Evolutionary conservation across 2,888 invertebrate genomes (phyloP).

Genomic region (Physocephala rufipes): DNA sequence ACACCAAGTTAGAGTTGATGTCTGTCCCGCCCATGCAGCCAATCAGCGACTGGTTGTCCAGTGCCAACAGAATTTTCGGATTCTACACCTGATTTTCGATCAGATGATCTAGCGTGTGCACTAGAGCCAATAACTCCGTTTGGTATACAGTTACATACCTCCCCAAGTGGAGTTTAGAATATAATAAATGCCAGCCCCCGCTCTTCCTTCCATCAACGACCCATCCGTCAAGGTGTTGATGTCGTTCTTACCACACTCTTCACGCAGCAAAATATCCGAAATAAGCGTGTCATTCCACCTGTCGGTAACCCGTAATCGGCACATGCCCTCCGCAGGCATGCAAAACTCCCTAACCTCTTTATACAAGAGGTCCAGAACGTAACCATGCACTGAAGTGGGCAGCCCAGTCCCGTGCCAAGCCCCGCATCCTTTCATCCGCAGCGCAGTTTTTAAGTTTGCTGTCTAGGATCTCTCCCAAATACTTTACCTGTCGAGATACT

Average conservation of each 20-base stretch:
- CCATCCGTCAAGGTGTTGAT: constrained; percentile 12
- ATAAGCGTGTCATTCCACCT: not conserved
- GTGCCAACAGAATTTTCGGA: not conserved
- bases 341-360: no score
- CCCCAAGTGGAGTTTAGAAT: not conserved
- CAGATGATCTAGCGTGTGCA: constrained; percentile 16
- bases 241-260: not conserved
- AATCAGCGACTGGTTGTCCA: not conserved
- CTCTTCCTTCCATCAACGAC: constrained; percentile 17
- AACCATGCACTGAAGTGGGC: no score
- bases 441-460: no score
- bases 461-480: no score
- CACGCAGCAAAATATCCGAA: not conserved
- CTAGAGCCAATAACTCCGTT: not conserved
- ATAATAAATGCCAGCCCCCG: not conserved
- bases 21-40: not conserved
- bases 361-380: no score
- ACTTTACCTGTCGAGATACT: no score
- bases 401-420: no score
- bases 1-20: not conserved
- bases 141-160: constrained; percentile 13
- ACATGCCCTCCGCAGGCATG: not conserved
- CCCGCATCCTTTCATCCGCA: no score
- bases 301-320: not conserved
- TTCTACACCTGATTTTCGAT: not conserved